These are phyloP conservation scores for Jaculus jaculus DNA, from an alignment of 2,113 vertebrate species.

Conservation along the genomic window DNA sequence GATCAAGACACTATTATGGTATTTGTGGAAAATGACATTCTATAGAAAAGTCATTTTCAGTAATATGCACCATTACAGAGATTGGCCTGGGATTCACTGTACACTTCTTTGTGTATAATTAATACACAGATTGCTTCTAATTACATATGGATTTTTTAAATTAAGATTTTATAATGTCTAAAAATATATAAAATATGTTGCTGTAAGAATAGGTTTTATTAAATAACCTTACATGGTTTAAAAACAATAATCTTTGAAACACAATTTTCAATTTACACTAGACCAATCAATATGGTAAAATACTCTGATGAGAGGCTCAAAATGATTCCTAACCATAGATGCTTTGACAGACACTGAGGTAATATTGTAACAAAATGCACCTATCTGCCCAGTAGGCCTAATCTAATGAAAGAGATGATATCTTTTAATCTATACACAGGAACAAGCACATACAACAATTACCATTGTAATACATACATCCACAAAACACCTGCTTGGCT, in stretches of 20 bases:
- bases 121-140: not conserved
- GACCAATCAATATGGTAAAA: not conserved
- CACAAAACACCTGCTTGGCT: not conserved
- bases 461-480: not conserved
- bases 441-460: not conserved
- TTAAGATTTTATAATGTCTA: not conserved
- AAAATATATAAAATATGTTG: not conserved
- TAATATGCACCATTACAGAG: not conserved
- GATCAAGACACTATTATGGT: not conserved
- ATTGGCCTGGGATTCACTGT: not conserved
- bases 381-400: not conserved
- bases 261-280: conserved; percentile 32
- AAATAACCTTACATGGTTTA: not conserved
- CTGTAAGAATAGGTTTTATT: not conserved
- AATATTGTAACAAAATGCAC: not conserved
- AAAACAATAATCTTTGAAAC: not conserved
- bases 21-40: not conserved
- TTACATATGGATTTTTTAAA: conserved; percentile 33
- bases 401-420: not conserved
- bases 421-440: not conserved
- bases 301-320: not conserved
- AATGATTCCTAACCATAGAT: not conserved
- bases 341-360: not conserved
- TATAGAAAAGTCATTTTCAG: not conserved
- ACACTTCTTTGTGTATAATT: not conserved